Conservation (phyloP, 2,113 vertebrate species). For the Ageneiosus marmoratus region DNA sequence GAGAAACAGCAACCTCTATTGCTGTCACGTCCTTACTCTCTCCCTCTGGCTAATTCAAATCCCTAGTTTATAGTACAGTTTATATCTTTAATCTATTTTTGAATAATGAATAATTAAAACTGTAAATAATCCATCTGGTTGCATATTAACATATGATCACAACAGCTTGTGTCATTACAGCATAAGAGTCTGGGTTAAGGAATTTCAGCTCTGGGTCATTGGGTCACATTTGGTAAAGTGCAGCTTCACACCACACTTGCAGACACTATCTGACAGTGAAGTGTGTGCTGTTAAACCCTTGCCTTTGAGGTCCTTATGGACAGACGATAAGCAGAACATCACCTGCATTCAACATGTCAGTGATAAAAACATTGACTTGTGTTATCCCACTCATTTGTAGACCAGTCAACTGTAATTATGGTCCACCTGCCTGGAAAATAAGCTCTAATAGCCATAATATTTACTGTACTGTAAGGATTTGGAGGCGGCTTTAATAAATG, state of each 20-base stretch:
- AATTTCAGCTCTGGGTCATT: slow-evolving; percentile 5
- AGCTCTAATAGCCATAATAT: neutral
- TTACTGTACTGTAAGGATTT: neutral
- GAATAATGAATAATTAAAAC: neutral
- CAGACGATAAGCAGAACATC: slow-evolving; percentile 46
- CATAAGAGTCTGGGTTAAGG: neutral
- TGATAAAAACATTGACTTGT: slow-evolving; percentile 40
- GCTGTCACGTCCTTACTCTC: neutral
- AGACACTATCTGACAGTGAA: slow-evolving; percentile 21
- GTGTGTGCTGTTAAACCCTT: slow-evolving; percentile 35
- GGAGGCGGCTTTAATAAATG: neutral
- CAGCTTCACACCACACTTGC: neutral
- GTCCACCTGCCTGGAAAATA: neutral
- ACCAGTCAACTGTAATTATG: slow-evolving; percentile 16
- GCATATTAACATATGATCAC: neutral
- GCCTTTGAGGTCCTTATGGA: slow-evolving; percentile 17
- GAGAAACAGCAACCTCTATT: neutral
- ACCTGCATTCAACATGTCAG: slow-evolving; percentile 36
- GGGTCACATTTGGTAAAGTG: neutral
- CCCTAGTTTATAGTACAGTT: neutral
- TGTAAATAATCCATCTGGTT: neutral
- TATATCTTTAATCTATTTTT: neutral
- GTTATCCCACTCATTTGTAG: slow-evolving; percentile 42
- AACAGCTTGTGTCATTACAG: neutral
- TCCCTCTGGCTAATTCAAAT: neutral